phyloP scores from a whole-genome alignment of 2,797 vertebrate genomes.

The Sphenodon punctatus region DNA sequence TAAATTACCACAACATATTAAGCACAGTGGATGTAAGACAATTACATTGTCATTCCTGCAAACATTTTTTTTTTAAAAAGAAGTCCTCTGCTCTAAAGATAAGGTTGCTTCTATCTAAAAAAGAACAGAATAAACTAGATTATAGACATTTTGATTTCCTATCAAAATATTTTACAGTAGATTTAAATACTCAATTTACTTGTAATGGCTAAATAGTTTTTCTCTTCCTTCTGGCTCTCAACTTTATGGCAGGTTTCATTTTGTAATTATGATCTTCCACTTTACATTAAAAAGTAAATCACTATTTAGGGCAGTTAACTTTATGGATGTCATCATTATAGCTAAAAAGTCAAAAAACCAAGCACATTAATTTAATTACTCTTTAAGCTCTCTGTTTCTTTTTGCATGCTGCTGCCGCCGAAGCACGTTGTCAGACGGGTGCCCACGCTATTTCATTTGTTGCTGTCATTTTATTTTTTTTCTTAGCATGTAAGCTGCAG shows the following conservation, averaged over 20 bases:
- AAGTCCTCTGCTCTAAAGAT: constrained; percentile 7
- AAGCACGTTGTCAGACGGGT: constrained; percentile 42
- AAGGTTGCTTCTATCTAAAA: constrained; percentile 32
- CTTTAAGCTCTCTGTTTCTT: constrained; percentile 57
- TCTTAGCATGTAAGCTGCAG: neutral
- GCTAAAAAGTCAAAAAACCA: constrained; percentile 58
- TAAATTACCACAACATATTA: neutral
- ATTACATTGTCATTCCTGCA: too few species aligned
- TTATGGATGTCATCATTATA: constrained; percentile 58
- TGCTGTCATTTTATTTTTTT: constrained; percentile 6
- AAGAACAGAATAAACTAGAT: constrained; percentile 41
- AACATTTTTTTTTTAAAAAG: too few species aligned
- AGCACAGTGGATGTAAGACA: constrained; percentile 1
- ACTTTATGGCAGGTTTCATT: constrained; percentile 62
- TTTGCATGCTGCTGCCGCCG: neutral
- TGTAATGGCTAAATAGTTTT: constrained; percentile 54
- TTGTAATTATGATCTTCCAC: constrained; percentile 57
- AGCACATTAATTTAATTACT: constrained; percentile 70
- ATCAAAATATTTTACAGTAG: constrained; percentile 65
- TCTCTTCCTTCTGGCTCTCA: constrained; percentile 58
- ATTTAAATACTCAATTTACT: constrained; percentile 63
- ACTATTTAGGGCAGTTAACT: constrained; percentile 58
- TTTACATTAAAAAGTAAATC: constrained; percentile 63
- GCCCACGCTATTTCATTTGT: constrained; percentile 46
- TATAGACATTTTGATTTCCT: constrained; percentile 38